Evolutionary conservation across 2,888 invertebrate species (phyloP), one percentile per base, ranked within the genome.

Genomic region (Panorpa germanica): DNA sequence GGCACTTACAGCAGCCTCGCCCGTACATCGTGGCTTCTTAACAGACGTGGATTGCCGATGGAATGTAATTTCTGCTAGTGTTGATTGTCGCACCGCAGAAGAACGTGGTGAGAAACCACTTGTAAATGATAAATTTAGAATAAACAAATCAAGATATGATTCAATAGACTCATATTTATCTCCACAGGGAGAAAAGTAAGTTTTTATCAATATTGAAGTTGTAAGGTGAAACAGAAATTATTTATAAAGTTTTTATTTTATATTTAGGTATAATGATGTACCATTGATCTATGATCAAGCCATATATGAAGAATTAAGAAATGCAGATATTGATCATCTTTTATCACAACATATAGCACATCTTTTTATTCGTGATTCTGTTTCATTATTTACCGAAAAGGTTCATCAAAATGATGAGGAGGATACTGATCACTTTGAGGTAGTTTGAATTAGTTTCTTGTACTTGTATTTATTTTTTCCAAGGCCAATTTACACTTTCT

Each of bases 381-480:
- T 98, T 4, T 90, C 91, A 4, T 58, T 96, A 32, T 95, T 93
- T 60, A 77, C 80, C 12, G 98, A 98, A 56, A 90, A 90, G 50
- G 67, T 98, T 9, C 55, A 95, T 53, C 93, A 93, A 50, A 80
- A 95, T 49, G 95, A 96, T 51, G 58, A 66, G 21, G 76, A 81
- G 42, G 95, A 96, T 45, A 85, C 86, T 0, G 98, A 99, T 53
- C 98, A 98, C 55, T 99, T 99, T 60, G 98, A 99, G 68, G 88
- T 85, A 50, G 43, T 40, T 28, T 26, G 6, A 32, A 29, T 23
- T 24, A 22, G 9, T 22, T 34, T 28, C 32, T 17, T 25, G 19
- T 13, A 26, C 18, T 33, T 31, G 20, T n/a, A 24, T 18, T 14
- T 23, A 32, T 27, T 20, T 12, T 17, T n/a, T n/a, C n/a, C n/a